These are phyloP conservation scores for Sphaerodactylus townsendi DNA, from an alignment of 2,113 vertebrate species.

Conservation along the genomic window DNA sequence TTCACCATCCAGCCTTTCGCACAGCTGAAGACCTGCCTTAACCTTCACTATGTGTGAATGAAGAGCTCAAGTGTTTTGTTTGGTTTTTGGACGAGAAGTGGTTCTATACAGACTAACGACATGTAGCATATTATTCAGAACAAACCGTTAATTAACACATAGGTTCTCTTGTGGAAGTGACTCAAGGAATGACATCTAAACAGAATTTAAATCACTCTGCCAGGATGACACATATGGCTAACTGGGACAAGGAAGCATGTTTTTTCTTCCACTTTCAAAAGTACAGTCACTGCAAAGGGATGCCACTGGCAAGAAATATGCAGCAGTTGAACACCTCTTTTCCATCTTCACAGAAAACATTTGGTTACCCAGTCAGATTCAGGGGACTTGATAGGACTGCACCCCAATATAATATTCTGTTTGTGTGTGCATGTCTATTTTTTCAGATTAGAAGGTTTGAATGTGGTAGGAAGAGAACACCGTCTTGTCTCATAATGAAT, in stretches of 20 bases:
- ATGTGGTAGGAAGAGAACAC: not conserved
- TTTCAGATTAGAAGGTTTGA: too few species aligned
- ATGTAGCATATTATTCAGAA: not conserved
- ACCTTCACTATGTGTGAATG: not conserved
- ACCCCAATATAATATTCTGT: not conserved
- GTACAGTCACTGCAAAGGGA: not conserved
- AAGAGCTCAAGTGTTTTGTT: not conserved
- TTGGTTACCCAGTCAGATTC: not conserved
- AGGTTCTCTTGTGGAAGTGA: not conserved
- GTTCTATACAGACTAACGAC: accelerated
- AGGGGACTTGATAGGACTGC: not conserved
- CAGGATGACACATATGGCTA: not conserved
- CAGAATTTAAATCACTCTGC: not conserved
- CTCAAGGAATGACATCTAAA: not conserved
- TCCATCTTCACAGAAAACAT: not conserved
- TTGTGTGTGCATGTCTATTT: too few species aligned
- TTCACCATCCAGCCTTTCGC: not conserved
- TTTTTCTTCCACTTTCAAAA: not conserved
- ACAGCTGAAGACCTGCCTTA: accelerated
- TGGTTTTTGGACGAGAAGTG: not conserved
- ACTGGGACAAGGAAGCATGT: not conserved
- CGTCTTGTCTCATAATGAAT: not conserved
- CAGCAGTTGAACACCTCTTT: not conserved
- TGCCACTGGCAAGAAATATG: not conserved
- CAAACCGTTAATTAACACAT: not conserved